Conservation (phyloP, 2,113 vertebrate genomes). For the Gambusia affinis region DNA sequence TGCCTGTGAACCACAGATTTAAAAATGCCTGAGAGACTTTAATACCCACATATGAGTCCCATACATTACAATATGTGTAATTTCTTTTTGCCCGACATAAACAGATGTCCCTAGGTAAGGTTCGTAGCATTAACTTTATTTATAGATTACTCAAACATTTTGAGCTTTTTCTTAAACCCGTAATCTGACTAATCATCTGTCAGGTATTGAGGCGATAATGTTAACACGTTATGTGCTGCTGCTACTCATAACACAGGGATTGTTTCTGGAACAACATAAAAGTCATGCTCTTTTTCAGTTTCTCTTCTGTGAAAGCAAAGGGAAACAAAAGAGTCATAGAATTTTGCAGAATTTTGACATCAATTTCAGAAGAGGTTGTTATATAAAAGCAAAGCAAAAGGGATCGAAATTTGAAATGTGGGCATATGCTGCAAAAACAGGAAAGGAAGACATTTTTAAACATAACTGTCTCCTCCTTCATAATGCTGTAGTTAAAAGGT, state of each 20-base stretch:
- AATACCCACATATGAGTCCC: slow-evolving; percentile 26
- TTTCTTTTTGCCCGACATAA: slow-evolving; percentile 32
- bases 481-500: slow-evolving; percentile 50
- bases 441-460: slow-evolving; percentile 28
- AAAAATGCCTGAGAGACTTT: slow-evolving; percentile 23
- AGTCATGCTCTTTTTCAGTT: slow-evolving; percentile 3
- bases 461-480: slow-evolving; percentile 42
- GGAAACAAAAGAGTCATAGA: neutral
- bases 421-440: slow-evolving; percentile 15
- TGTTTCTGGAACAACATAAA: neutral
- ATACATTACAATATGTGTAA: slow-evolving; percentile 37
- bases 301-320: slow-evolving; percentile 7
- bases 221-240: slow-evolving; percentile 6
- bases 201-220: neutral
- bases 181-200: slow-evolving; percentile 22
- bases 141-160: slow-evolving; percentile 16
- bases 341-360: slow-evolving; percentile 28
- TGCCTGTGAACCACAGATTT: neutral
- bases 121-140: slow-evolving; percentile 13
- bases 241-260: neutral
- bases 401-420: slow-evolving; percentile 33
- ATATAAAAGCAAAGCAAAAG: slow-evolving; percentile 39
- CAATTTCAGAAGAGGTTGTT: slow-evolving; percentile 31
- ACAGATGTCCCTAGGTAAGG: slow-evolving; percentile 29
- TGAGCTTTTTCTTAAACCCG: slow-evolving; percentile 9